These are phyloP conservation scores for Equus quagga DNA, from an alignment of 2,113 vertebrate species.

Conservation along the genomic window DNA sequence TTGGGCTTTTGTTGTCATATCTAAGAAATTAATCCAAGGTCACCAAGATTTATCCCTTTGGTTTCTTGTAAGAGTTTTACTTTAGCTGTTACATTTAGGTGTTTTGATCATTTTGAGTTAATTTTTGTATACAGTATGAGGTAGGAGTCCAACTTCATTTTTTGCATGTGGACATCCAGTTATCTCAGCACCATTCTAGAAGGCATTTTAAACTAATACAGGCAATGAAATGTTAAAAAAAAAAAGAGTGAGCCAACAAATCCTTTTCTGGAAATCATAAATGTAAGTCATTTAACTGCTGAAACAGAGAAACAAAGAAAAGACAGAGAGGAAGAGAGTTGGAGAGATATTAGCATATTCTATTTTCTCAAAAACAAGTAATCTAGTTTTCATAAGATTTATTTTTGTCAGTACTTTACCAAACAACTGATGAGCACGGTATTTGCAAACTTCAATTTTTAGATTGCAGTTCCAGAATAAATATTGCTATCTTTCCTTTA, in stretches of 20 bases:
- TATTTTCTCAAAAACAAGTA: constrained; percentile 37
- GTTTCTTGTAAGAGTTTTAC: not conserved
- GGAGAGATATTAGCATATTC: not conserved
- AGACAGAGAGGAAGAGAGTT: not conserved
- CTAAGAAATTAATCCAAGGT: not conserved
- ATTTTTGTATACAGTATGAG: not conserved
- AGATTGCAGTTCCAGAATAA: constrained; percentile 16
- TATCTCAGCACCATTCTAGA: not conserved
- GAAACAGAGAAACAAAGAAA: not conserved
- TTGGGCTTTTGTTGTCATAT: not conserved
- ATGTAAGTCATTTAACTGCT: not conserved
- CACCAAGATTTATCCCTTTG: not conserved
- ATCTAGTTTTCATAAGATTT: constrained; percentile 16
- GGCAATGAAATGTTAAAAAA: not conserved
- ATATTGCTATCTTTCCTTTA: constrained; percentile 31
- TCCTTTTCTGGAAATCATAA: constrained; percentile 6
- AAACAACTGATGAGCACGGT: not conserved
- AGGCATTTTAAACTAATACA: not conserved
- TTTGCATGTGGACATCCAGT: not conserved
- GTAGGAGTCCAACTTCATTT: not conserved
- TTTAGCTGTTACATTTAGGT: not conserved
- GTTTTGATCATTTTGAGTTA: not conserved
- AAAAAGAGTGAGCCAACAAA: not conserved
- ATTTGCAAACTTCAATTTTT: constrained; percentile 56
- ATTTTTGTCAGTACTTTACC: constrained; percentile 42